phyloP scores from a whole-genome alignment of 1,140 invertebrate genomes.

The Neotoxoptera formosana region DNA sequence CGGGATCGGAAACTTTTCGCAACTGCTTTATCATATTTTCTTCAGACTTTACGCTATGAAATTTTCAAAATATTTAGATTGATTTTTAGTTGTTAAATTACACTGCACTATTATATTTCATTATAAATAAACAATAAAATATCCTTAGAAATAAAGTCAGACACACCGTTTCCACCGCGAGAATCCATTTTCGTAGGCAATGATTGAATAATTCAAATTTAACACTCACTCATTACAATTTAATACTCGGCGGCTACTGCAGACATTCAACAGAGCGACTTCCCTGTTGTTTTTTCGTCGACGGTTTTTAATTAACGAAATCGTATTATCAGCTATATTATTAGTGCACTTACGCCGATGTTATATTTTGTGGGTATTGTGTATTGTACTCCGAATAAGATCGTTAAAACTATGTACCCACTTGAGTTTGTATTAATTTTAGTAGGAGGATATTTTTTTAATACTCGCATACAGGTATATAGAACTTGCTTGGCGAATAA shows the following conservation, averaged over 20 bases:
- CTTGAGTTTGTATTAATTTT: neutral
- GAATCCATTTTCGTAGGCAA: neutral
- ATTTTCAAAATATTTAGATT: too few species aligned
- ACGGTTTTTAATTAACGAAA: too few species aligned
- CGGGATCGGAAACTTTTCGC: too few species aligned
- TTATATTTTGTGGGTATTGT: neutral
- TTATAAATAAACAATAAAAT: neutral
- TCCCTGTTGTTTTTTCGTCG: too few species aligned
- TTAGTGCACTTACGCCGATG: neutral
- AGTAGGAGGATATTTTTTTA: neutral
- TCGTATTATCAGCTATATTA: neutral
- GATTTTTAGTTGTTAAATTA: too few species aligned
- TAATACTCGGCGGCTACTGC: too few species aligned
- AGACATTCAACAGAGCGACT: too few species aligned
- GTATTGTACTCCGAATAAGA: neutral
- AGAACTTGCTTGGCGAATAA: neutral
- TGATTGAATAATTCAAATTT: neutral
- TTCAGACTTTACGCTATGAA: too few species aligned
- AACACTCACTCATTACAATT: neutral
- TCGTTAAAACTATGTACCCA: neutral
- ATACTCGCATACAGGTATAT: neutral
- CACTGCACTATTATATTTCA: too few species aligned
- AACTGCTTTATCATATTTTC: too few species aligned
- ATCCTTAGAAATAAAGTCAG: too few species aligned
- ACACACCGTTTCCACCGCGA: too few species aligned